Conservation (phyloP, 1,140 invertebrate genomes). For the Saccostrea glomerata region DNA sequence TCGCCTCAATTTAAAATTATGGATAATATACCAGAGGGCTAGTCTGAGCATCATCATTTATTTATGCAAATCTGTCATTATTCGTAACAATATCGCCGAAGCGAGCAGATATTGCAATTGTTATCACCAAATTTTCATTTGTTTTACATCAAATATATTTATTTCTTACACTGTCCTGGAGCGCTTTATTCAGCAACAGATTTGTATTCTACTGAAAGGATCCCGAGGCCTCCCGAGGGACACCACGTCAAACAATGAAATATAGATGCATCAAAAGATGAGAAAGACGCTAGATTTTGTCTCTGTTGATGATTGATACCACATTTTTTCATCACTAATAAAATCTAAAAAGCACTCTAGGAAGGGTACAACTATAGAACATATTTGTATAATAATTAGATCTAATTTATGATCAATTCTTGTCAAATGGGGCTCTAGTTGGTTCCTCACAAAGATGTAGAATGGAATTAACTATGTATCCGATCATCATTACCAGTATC, state of each 20-base stretch:
- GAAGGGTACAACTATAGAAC: neutral
- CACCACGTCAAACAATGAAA: slow-evolving; percentile 25
- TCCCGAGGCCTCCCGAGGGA: slow-evolving; percentile 18
- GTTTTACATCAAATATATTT: slow-evolving; percentile 47
- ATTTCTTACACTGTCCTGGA: slow-evolving; percentile 41
- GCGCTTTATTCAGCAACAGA: slow-evolving; percentile 37
- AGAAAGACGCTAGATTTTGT: slow-evolving; percentile 6
- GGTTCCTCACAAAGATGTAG: neutral
- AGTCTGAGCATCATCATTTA: slow-evolving; percentile 47
- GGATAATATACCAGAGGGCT: slow-evolving; percentile 44
- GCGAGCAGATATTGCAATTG: slow-evolving; percentile 38
- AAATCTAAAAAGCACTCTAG: neutral
- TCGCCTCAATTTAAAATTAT: slow-evolving; percentile 42
- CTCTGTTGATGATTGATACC: slow-evolving; percentile 15
- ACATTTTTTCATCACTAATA: slow-evolving; percentile 23
- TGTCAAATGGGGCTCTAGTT: neutral
- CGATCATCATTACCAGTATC: neutral
- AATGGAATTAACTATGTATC: slow-evolving; percentile 19
- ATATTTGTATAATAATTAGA: slow-evolving; percentile 34
- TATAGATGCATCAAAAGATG: slow-evolving; percentile 23
- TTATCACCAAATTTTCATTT: slow-evolving; percentile 49
- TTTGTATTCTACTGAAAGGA: slow-evolving; percentile 36
- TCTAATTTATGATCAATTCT: slow-evolving; percentile 32
- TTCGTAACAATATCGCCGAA: slow-evolving; percentile 39
- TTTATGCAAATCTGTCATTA: slow-evolving; percentile 49